These are phyloP conservation scores for Sterrhoptilus dennistouni DNA, from an alignment of 2,113 vertebrate species.

Conservation along the genomic window DNA sequence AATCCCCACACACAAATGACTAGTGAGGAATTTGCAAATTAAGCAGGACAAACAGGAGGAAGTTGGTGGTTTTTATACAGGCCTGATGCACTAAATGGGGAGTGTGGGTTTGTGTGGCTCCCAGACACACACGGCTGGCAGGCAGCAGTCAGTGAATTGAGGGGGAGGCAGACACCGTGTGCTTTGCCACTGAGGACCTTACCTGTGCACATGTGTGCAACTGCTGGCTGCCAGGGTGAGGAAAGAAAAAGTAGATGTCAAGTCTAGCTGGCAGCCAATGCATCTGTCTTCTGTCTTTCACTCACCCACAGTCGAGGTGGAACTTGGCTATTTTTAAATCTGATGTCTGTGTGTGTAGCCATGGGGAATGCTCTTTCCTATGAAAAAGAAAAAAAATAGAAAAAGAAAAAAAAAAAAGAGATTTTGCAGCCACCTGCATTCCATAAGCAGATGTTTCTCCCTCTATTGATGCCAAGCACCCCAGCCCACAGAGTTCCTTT, in stretches of 20 bases:
- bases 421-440: not conserved
- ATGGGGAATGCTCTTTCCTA: constrained; percentile 32
- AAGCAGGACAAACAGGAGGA: not conserved
- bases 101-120: not conserved
- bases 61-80: not conserved
- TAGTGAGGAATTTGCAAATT: not conserved
- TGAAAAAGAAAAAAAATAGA: not conserved
- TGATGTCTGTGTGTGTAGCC: constrained; percentile 41
- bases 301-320: constrained; percentile 42
- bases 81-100: not conserved
- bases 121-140: not conserved
- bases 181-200: not conserved
- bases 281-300: constrained; percentile 69
- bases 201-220: not conserved
- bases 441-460: not conserved
- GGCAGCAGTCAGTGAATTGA: not conserved
- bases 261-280: constrained; percentile 50
- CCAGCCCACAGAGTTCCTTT: not conserved
- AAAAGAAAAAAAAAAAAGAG: not conserved
- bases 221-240: constrained; percentile 25
- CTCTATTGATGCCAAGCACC: not conserved
- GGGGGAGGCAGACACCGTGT: not conserved
- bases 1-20: not conserved
- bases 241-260: constrained; percentile 57
- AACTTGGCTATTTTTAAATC: constrained; percentile 60